phyloP scores from a whole-genome alignment of 2,113 vertebrate genomes.

The Aegotheles bennettii region DNA sequence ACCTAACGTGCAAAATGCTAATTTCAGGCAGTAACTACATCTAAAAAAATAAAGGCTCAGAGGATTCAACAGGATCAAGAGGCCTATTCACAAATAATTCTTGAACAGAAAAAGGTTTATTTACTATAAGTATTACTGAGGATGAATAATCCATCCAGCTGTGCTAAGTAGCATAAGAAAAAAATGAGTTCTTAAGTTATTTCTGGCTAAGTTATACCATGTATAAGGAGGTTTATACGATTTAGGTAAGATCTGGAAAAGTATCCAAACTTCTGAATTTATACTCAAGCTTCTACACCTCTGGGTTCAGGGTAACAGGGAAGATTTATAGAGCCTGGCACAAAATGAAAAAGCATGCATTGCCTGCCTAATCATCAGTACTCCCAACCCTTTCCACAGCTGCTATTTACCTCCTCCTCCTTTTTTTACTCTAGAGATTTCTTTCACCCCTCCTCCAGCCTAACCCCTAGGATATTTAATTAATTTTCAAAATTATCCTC shows the following conservation, averaged over 20 bases:
- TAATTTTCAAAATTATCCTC: conserved; percentile 33
- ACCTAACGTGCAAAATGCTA: background rate
- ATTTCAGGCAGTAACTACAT: background rate
- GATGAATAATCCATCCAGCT: conserved; percentile 23
- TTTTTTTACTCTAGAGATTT: background rate
- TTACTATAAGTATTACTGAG: conserved; percentile 17
- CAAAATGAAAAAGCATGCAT: conserved; percentile 22
- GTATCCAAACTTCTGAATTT: conserved; percentile 20
- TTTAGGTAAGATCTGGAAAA: conserved; percentile 39
- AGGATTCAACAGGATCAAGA: conserved; percentile 6
- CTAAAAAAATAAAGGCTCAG: background rate
- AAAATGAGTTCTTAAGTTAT: conserved; percentile 3
- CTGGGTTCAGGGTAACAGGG: background rate
- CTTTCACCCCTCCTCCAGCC: background rate
- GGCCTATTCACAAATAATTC: background rate
- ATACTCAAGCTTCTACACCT: background rate
- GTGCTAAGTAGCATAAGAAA: conserved; percentile 13
- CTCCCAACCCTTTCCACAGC: background rate
- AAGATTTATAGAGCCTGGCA: conserved; percentile 32
- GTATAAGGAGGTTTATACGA: background rate
- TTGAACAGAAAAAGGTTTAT: background rate
- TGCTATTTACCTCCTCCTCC: conserved; percentile 32
- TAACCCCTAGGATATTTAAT: conserved; percentile 35
- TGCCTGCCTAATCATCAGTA: background rate
- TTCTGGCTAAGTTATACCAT: background rate